Conservation (phyloP, 1,140 invertebrate genomes). For the Ceratitis capitata region DNA sequence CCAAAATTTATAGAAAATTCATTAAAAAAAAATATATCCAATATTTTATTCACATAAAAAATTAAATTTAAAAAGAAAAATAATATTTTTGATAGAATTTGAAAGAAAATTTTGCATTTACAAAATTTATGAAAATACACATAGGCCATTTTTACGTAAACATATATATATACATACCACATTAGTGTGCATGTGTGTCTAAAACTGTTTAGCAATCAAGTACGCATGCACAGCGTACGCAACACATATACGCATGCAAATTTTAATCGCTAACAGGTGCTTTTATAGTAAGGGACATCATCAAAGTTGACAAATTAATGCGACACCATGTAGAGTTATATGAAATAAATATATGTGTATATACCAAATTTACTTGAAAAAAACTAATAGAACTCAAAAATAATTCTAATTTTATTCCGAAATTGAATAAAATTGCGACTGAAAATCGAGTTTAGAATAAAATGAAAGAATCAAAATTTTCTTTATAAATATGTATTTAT, state of each 20-base stretch:
- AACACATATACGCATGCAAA: neutral
- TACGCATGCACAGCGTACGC: neutral
- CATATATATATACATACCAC: too few relatives aligned
- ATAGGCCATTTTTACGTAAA: too few relatives aligned
- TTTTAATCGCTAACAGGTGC: neutral
- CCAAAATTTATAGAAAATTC: neutral
- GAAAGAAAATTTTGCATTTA: too few relatives aligned
- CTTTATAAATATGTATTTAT: neutral
- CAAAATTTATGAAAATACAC: too few relatives aligned
- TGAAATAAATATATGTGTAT: neutral
- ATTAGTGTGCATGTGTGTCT: neutral
- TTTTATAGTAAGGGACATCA: neutral
- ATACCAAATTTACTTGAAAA: neutral
- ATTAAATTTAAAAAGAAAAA: too few relatives aligned
- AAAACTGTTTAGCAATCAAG: neutral
- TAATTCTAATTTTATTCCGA: too few relatives aligned
- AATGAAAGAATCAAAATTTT: neutral
- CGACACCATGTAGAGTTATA: neutral
- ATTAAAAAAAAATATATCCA: too few relatives aligned
- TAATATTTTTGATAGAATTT: too few relatives aligned
- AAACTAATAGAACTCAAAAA: neutral
- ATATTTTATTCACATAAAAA: too few relatives aligned
- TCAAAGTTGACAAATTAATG: neutral
- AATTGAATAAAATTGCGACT: too few relatives aligned
- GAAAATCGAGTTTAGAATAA: neutral